phyloP scores from a whole-genome alignment of 2,113 vertebrate species.

The Anhinga rufa region DNA sequence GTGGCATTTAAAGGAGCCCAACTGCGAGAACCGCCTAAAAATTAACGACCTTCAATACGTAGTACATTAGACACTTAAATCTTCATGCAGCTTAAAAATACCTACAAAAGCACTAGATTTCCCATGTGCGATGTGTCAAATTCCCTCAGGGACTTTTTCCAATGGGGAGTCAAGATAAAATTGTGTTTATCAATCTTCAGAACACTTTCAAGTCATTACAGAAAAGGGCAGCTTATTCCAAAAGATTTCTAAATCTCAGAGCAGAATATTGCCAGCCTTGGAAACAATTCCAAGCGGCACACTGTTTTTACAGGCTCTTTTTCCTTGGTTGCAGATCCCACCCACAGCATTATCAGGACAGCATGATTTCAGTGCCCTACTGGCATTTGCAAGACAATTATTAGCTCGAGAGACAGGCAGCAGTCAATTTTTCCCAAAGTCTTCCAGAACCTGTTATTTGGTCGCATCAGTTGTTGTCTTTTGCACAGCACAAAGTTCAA shows the following conservation, averaged over 20 bases:
- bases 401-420: not conserved
- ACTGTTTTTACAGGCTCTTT: not conserved
- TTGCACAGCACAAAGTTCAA: not conserved
- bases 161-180: not conserved
- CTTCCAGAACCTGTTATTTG: not conserved
- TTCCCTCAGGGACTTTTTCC: conserved; percentile 8
- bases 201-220: not conserved
- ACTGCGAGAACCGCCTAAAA: not conserved
- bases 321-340: not conserved
- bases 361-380: not conserved
- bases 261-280: not conserved
- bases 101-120: not conserved
- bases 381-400: not conserved
- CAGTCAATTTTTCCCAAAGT: not conserved
- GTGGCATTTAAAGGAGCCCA: not conserved
- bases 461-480: not conserved
- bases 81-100: not conserved
- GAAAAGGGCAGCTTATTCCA: not conserved
- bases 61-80: not conserved
- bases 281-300: not conserved
- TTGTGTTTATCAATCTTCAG: not conserved
- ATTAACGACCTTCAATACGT: not conserved
- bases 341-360: not conserved
- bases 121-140: not conserved
- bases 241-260: not conserved